Percentiles rank a stretch among this genome's conserved stretches.
These are phyloP conservation scores for Caenorhabditis uteleia DNA, from an alignment of 2,888 invertebrate genomes.

Conservation along the genomic window DNA sequence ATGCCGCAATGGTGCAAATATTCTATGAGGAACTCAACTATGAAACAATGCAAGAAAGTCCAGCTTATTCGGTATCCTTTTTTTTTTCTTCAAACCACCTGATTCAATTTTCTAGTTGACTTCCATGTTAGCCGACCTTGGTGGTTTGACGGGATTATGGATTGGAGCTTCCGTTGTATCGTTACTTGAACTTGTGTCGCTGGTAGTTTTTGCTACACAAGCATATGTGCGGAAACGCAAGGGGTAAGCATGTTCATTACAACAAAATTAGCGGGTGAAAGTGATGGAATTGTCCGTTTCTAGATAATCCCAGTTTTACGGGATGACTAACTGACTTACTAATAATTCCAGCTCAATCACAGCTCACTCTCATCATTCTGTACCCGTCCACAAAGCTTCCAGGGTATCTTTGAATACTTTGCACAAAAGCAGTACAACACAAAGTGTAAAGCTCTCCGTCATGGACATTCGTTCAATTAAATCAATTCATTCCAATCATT, in stretches of 20 bases:
- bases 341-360: slow-evolving; percentile 34
- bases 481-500: slow-evolving; percentile 41
- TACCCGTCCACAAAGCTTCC: slow-evolving; percentile 32
- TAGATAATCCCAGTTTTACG: too few species aligned
- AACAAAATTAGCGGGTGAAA: too few species aligned
- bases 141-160: slow-evolving; percentile 68
- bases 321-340: too few species aligned
- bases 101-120: slow-evolving; percentile 37
- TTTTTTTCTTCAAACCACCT: neutral
- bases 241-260: slow-evolving; percentile 19
- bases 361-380: slow-evolving; percentile 36
- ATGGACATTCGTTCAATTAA: slow-evolving; percentile 46
- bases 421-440: slow-evolving; percentile 36
- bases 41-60: slow-evolving; percentile 66
- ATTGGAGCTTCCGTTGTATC: slow-evolving; percentile 68
- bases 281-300: too few species aligned
- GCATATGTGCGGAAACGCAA: slow-evolving; percentile 52
- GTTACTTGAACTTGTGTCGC: slow-evolving; percentile 61
- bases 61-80: slow-evolving; percentile 60
- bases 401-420: slow-evolving; percentile 36
- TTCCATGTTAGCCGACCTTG: slow-evolving; percentile 65
- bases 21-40: slow-evolving; percentile 70
- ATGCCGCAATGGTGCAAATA: slow-evolving; percentile 69
- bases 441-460: slow-evolving; percentile 41
- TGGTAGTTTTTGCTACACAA: slow-evolving; percentile 50